Conservation (phyloP, 2,113 vertebrate species). For the Myotis yumanensis region DNA sequence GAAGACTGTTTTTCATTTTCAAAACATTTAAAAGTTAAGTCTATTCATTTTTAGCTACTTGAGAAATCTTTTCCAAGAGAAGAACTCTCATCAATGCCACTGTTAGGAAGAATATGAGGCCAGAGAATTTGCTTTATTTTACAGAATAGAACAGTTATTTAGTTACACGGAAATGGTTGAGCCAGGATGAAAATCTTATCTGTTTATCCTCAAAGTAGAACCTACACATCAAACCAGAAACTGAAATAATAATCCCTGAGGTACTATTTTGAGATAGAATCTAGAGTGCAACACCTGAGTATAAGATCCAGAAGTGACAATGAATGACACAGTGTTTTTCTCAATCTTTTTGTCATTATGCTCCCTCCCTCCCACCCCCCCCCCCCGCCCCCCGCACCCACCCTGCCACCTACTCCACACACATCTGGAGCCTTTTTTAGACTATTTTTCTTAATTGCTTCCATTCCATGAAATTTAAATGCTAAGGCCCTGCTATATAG, state of each 20-base stretch:
- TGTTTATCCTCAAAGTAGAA: not conserved
- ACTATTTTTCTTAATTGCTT: not conserved
- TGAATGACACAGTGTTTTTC: not conserved
- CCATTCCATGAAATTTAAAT: not conserved
- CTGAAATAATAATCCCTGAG: not conserved
- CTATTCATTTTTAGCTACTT: conserved; percentile 16
- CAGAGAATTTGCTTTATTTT: not conserved
- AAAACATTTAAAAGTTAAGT: conserved; percentile 28
- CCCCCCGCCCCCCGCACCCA: accelerated
- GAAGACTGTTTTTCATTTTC: not conserved
- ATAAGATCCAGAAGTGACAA: not conserved
- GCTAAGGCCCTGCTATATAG: not conserved
- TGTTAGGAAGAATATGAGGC: not conserved
- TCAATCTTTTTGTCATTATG: not conserved
- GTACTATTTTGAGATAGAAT: not conserved
- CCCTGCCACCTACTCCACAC: not conserved
- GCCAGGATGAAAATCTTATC: not conserved
- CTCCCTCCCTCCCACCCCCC: too few species aligned
- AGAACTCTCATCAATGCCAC: not conserved
- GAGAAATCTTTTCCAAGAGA: conserved; percentile 30
- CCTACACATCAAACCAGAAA: not conserved
- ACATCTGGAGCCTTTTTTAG: not conserved
- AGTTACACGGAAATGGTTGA: not conserved
- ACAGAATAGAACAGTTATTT: not conserved
- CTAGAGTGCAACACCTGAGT: not conserved